A percentile compares a stretch with the other conserved stretches of the same genome.
phyloP scores from a whole-genome alignment of 2,797 vertebrate species.

The Gephyroberyx darwinii region DNA sequence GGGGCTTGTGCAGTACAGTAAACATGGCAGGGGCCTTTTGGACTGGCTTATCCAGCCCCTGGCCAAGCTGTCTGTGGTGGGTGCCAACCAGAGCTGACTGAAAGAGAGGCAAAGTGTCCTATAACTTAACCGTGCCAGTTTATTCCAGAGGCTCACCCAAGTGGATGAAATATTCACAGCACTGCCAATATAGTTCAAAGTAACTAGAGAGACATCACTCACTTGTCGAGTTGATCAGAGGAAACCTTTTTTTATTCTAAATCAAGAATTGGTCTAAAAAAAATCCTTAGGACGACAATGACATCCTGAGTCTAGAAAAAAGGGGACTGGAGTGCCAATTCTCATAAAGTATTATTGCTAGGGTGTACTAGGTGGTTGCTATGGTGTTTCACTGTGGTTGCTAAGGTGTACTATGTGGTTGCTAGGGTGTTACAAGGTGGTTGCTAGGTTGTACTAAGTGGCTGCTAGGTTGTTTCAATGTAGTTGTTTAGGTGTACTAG shows the following conservation, averaged over 20 bases:
- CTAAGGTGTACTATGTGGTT: too few species aligned
- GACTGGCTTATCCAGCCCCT: conserved; percentile 68
- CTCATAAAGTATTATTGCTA: conserved; percentile 5
- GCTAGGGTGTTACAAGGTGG: too few species aligned
- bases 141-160: conserved; percentile 56
- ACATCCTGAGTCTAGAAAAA: conserved; percentile 40
- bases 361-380: too few species aligned
- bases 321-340: conserved; percentile 28
- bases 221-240: conserved; percentile 76
- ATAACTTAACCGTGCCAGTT: conserved; percentile 63
- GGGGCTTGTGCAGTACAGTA: conserved; percentile 74
- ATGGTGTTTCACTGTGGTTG: too few species aligned
- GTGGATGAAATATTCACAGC: conserved; percentile 59
- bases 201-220: conserved; percentile 68
- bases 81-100: conserved; percentile 77
- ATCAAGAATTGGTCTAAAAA: conserved; percentile 47
- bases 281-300: conserved; percentile 29
- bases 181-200: conserved; percentile 59
- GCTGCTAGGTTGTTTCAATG: too few species aligned
- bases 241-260: conserved; percentile 60
- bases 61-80: conserved; percentile 75
- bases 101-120: conserved; percentile 66
- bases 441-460: too few species aligned
- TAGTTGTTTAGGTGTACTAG: too few species aligned
- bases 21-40: conserved; percentile 79